Percentiles rank a stretch among this genome's conserved stretches.
These are phyloP conservation scores for Uropetala carovei DNA, from an alignment of 2,888 invertebrate genomes.

Conservation along the genomic window DNA sequence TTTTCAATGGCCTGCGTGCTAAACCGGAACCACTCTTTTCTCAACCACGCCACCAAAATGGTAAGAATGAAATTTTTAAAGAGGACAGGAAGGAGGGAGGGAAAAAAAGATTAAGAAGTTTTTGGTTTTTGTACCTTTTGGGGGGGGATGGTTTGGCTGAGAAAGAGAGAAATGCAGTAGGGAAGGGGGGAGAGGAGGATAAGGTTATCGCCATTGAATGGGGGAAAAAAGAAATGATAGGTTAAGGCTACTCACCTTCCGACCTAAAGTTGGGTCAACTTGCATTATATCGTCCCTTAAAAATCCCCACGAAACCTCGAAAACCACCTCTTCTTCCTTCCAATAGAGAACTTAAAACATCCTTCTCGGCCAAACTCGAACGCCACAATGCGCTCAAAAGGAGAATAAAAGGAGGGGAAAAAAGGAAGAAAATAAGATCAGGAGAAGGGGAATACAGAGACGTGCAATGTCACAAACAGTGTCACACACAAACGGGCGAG, in stretches of 20 bases:
- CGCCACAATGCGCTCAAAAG: background rate
- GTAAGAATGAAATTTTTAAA: slow-evolving; percentile 25
- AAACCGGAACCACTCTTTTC: slow-evolving; percentile 18
- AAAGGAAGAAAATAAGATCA: background rate
- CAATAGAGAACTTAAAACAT: slow-evolving; percentile 35
- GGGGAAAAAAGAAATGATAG: slow-evolving; percentile 34
- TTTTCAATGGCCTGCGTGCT: background rate
- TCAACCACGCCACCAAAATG: background rate
- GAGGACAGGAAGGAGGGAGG: slow-evolving; percentile 29
- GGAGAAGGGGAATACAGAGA: background rate
- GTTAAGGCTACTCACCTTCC: slow-evolving; percentile 47
- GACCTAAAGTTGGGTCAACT: slow-evolving; percentile 62
- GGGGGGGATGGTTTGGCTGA: background rate
- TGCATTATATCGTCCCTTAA: slow-evolving; percentile 43
- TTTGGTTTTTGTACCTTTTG: background rate
- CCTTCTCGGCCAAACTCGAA: background rate
- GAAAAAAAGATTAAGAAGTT: slow-evolving; percentile 57
- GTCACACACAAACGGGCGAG: slow-evolving; percentile 39
- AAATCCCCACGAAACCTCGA: slow-evolving; percentile 40
- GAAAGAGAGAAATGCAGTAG: background rate
- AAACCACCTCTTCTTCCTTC: slow-evolving; percentile 17
- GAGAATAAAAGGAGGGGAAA: background rate
- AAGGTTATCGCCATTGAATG: slow-evolving; percentile 3
- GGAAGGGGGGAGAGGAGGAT: too few relatives aligned
- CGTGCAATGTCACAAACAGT: slow-evolving; percentile 62